These are phyloP conservation scores for Mamestra brassicae DNA, from an alignment of 2,888 invertebrate species.

Conservation along the genomic window DNA sequence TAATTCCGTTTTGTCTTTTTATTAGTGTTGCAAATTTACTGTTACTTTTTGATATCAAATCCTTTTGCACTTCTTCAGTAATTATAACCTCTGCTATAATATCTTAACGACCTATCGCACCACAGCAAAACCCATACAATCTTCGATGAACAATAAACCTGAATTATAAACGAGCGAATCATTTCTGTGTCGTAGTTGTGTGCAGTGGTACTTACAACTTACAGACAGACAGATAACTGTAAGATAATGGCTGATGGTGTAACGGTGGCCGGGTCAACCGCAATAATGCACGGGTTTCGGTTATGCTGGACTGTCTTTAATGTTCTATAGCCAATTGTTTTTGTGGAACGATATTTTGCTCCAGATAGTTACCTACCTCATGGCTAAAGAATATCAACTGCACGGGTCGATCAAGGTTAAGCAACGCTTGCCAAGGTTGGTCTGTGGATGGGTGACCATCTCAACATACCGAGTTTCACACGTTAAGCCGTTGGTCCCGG, in stretches of 20 bases:
- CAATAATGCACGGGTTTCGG: conserved; percentile 66
- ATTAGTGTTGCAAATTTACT: too few relatives aligned
- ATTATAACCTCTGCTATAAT: neutral
- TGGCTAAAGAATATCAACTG: too few relatives aligned
- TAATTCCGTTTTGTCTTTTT: too few relatives aligned
- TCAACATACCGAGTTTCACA: too few relatives aligned
- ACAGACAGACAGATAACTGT: conserved; percentile 61
- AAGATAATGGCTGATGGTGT: conserved; percentile 65
- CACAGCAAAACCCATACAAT: conserved; percentile 16
- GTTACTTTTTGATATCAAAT: neutral
- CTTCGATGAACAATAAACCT: conserved; percentile 42
- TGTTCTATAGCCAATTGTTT: conserved; percentile 9
- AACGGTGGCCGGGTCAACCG: conserved; percentile 67
- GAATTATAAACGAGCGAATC: conserved; percentile 34
- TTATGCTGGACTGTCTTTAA: conserved; percentile 34
- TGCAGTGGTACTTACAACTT: neutral
- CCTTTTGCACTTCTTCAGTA: neutral
- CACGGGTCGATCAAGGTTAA: too few relatives aligned
- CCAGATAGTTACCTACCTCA: too few relatives aligned
- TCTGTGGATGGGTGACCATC: too few relatives aligned
- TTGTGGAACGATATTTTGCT: conserved; percentile 11
- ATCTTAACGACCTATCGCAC: neutral
- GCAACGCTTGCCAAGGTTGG: too few relatives aligned
- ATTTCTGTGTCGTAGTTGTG: conserved; percentile 39
- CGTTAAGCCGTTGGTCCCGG: too few relatives aligned